Conservation (phyloP, 2,113 vertebrate species). For the Aramus guarauna region DNA sequence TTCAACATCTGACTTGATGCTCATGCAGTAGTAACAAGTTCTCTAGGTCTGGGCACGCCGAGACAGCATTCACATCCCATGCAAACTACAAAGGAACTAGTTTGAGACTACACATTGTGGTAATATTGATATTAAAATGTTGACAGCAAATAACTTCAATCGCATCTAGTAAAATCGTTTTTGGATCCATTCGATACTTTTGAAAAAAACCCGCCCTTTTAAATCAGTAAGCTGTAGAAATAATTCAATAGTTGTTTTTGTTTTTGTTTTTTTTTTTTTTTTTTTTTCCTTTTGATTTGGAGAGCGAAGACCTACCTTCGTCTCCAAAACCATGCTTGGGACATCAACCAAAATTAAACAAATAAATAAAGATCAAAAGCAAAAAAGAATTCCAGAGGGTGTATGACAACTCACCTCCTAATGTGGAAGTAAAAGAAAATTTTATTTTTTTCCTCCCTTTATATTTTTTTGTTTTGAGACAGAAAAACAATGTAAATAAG, state of each 20-base stretch:
- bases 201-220: conserved; percentile 31
- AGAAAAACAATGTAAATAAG: conserved; percentile 71
- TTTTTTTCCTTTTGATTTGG: conserved; percentile 21
- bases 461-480: conserved; percentile 42
- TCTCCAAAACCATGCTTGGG: conserved; percentile 58
- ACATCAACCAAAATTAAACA: conserved; percentile 56
- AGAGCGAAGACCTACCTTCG: conserved; percentile 48
- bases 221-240: conserved; percentile 34
- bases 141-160: conserved; percentile 78
- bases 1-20: conserved; percentile 80
- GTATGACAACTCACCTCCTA: conserved; percentile 76
- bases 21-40: conserved; percentile 80
- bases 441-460: conserved; percentile 56
- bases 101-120: conserved; percentile 82
- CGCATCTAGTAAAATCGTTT: conserved; percentile 56
- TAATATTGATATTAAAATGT: conserved; percentile 82
- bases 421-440: conserved; percentile 66
- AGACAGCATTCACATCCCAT: conserved; percentile 89
- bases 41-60: conserved; percentile 78
- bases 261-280: neutral
- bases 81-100: conserved; percentile 87
- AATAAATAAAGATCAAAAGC: conserved; percentile 61
- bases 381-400: conserved; percentile 54
- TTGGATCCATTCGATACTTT: conserved; percentile 76
- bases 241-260: neutral